A percentile compares a stretch with the other conserved stretches of the same genome.
phyloP scores from a whole-genome alignment of 1,140 invertebrate genomes.

The Heliconius hermathena region DNA sequence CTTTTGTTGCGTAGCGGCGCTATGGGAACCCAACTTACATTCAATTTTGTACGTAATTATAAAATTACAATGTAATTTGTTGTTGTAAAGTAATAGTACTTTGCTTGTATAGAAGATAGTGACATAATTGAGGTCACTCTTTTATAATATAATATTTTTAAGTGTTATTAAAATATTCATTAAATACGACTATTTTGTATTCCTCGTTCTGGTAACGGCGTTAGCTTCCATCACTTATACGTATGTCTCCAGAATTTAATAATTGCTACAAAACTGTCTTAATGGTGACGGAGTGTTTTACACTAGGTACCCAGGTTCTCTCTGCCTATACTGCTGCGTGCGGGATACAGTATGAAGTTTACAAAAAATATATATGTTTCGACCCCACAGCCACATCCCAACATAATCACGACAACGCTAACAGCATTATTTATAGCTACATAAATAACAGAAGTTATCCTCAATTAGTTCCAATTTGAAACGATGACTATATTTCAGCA shows the following conservation, averaged over 20 bases:
- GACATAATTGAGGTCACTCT: not conserved
- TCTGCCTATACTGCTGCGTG: too few species aligned
- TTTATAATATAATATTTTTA: not conserved
- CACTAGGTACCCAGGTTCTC: too few species aligned
- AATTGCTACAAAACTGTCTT: too few species aligned
- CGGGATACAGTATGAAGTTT: too few species aligned
- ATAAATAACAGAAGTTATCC: not conserved
- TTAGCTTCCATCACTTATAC: too few species aligned
- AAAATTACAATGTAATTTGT: conserved; percentile 19
- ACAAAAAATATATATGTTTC: too few species aligned
- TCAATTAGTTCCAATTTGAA: conserved; percentile 27
- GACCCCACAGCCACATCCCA: too few species aligned
- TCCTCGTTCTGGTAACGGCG: too few species aligned
- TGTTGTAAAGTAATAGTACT: conserved; percentile 6
- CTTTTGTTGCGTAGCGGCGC: conserved; percentile 21
- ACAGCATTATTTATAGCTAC: not conserved
- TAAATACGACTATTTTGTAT: too few species aligned
- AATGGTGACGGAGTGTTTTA: too few species aligned
- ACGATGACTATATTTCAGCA: conserved; percentile 24
- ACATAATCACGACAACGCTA: not conserved
- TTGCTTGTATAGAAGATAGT: not conserved
- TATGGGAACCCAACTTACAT: conserved; percentile 27
- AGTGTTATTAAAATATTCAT: too few species aligned
- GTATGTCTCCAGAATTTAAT: too few species aligned
- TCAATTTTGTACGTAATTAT: conserved; percentile 34